Evolutionary conservation across 2,113 vertebrate species (phyloP).

Genomic region (Cyrtonyx montezumae): DNA sequence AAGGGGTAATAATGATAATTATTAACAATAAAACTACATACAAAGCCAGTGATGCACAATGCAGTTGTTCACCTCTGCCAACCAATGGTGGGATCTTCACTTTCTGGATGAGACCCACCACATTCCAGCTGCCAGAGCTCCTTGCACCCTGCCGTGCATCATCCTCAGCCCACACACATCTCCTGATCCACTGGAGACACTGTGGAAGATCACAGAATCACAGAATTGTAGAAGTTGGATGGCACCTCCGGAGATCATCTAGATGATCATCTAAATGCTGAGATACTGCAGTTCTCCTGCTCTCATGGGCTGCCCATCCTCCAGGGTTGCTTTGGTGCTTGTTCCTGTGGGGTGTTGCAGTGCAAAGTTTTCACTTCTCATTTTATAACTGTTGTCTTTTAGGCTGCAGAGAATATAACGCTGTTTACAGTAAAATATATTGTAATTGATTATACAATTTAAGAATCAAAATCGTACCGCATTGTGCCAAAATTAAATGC

Average conservation of each 20-base stretch:
- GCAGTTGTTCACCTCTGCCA: neutral
- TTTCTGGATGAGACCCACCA: too few species aligned
- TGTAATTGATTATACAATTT: slow-evolving; percentile 39
- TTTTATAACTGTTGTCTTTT: neutral
- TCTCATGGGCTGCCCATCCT: neutral
- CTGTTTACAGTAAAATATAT: neutral
- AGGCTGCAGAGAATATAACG: neutral
- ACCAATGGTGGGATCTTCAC: neutral
- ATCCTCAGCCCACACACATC: neutral
- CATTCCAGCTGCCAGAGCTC: neutral
- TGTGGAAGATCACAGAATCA: too few species aligned
- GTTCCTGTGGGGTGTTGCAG: neutral
- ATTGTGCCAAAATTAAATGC: slow-evolving; percentile 36
- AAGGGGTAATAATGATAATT: neutral
- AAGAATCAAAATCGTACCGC: neutral
- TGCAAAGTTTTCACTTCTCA: neutral
- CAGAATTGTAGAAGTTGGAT: too few species aligned
- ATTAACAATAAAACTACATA: neutral
- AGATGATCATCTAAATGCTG: too few species aligned
- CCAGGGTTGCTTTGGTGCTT: neutral
- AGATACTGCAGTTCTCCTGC: neutral
- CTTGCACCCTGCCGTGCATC: rapidly evolving
- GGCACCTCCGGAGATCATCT: too few species aligned
- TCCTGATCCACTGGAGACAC: neutral
- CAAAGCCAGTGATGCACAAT: neutral